Conservation (phyloP, 2,797 vertebrate species). For the Antrozous pallidus region DNA sequence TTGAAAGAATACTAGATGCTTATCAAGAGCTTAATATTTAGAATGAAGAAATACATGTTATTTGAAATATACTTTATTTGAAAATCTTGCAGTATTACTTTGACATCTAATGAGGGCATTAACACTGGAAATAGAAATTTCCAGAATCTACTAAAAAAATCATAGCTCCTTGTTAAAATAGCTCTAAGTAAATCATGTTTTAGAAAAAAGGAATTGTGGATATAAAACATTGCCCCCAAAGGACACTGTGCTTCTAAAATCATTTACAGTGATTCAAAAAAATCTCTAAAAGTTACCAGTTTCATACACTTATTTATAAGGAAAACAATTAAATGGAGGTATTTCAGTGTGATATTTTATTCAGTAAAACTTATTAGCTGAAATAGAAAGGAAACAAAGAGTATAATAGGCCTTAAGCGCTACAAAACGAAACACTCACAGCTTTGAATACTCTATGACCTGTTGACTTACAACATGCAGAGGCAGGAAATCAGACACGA, state of each 20-base stretch:
- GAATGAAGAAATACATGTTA: constrained; percentile 41
- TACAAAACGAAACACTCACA: neutral
- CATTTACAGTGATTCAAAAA: neutral
- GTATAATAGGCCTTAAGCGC: neutral
- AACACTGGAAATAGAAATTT: constrained; percentile 20
- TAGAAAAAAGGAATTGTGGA: neutral
- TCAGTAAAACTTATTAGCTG: neutral
- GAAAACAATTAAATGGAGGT: constrained; percentile 19
- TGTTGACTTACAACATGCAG: neutral
- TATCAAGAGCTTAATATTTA: neutral
- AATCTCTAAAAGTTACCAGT: neutral
- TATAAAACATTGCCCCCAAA: neutral
- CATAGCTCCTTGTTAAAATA: constrained; percentile 32
- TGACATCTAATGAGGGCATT: constrained; percentile 6
- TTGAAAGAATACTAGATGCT: neutral
- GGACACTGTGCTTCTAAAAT: neutral
- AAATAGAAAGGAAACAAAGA: neutral
- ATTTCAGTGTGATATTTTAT: constrained; percentile 20
- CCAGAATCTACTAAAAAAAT: neutral
- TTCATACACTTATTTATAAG: constrained; percentile 34
- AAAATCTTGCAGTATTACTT: constrained; percentile 12
- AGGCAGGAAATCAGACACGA: neutral
- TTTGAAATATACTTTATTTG: constrained; percentile 34
- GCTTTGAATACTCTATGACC: neutral
- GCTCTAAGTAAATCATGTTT: neutral